A percentile compares a stretch with the other conserved stretches of the same genome.
These are phyloP conservation scores for Ophthalmolycus amberensis DNA, from an alignment of 2,113 vertebrate species.

Conservation along the genomic window DNA sequence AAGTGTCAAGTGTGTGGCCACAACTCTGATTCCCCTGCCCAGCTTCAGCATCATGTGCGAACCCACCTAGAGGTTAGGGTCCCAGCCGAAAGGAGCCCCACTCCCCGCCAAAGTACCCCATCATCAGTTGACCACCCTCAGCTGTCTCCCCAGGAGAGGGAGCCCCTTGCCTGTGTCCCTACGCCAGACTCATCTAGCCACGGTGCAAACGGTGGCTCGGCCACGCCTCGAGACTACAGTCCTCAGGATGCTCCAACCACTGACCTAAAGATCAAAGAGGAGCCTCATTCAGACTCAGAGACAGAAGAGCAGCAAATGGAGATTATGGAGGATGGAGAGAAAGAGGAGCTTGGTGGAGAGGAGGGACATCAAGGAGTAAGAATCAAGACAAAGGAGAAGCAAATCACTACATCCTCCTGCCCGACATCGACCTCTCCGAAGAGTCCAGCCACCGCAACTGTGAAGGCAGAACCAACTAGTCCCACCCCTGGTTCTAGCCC, in stretches of 20 bases:
- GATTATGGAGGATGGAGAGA: conserved; percentile 48
- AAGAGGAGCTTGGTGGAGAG: conserved; percentile 13
- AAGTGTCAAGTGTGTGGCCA: conserved; percentile 88
- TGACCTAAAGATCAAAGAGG: conserved; percentile 86
- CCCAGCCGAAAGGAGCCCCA: conserved; percentile 77
- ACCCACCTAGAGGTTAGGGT: conserved; percentile 83
- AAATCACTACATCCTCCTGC: conserved; percentile 48
- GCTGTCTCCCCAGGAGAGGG: conserved; percentile 68
- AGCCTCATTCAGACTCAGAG: conserved; percentile 83
- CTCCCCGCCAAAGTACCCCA: conserved; percentile 66
- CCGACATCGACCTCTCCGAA: conserved; percentile 81
- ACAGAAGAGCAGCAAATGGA: conserved; percentile 68
- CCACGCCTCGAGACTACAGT: conserved; percentile 74
- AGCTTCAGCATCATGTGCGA: conserved; percentile 88
- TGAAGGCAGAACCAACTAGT: conserved; percentile 91
- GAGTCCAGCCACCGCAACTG: conserved; percentile 80
- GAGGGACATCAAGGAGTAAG: conserved; percentile 33
- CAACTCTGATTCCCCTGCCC: conserved; percentile 85
- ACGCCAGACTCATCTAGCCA: conserved; percentile 81
- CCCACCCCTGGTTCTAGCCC: conserved; percentile 94
- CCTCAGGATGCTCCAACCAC: conserved; percentile 45
- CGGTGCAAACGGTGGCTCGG: conserved; percentile 81
- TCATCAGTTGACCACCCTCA: conserved; percentile 66
- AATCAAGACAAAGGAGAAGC: conserved; percentile 14
- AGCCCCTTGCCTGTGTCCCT: conserved; percentile 64